phyloP scores from a whole-genome alignment of 2,797 vertebrate genomes.

The Amblyraja radiata region DNA sequence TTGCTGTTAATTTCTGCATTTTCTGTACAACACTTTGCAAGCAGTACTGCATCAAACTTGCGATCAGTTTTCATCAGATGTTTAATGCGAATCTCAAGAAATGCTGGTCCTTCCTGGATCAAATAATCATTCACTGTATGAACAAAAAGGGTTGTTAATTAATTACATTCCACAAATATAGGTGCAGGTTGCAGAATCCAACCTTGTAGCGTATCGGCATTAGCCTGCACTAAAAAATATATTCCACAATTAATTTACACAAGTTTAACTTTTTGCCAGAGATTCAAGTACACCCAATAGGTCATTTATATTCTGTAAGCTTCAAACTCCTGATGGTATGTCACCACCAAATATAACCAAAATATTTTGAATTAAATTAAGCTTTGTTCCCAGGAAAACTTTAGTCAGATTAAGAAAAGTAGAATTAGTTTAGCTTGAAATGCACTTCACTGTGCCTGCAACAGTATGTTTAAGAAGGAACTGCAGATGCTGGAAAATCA shows the following conservation, averaged over 20 bases:
- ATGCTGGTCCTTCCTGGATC: conserved; percentile 85
- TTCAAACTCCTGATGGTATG: neutral
- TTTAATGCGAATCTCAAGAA: conserved; percentile 95
- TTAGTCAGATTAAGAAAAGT: neutral
- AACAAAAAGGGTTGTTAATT: conserved; percentile 42
- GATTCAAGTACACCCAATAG: neutral
- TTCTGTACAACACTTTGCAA: conserved; percentile 85
- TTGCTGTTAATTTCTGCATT: conserved; percentile 75
- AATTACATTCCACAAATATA: conserved; percentile 40
- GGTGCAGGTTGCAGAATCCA: neutral
- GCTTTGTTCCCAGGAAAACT: no score
- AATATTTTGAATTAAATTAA: neutral
- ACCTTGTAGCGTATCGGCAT: no score
- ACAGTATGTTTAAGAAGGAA: no score
- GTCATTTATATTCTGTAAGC: neutral
- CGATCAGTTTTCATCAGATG: conserved; percentile 92
- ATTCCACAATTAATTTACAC: neutral
- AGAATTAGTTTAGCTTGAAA: neutral
- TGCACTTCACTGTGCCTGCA: neutral
- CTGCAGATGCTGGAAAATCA: no score
- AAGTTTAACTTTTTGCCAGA: neutral
- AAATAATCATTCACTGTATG: conserved; percentile 74
- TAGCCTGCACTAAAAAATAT: neutral
- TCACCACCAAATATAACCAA: neutral
- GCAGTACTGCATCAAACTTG: conserved; percentile 77